Base-by-base conservation (phyloP, 2,888 invertebrate species). In the Cancer borealis region DNA sequence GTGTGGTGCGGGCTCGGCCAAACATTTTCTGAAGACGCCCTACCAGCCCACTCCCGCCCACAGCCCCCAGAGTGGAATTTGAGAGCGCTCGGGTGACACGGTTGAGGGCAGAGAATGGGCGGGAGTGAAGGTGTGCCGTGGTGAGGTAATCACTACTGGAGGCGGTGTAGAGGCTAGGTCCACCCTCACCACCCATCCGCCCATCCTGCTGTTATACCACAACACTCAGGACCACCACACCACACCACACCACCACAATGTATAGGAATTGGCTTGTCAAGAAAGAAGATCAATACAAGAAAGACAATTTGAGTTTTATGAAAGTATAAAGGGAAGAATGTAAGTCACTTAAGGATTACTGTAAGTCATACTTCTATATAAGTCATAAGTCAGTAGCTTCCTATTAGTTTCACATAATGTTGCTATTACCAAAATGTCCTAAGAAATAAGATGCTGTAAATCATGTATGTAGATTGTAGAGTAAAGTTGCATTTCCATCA, bases 11-110 rank as follows among this genome's bases (percentile, higher is more conserved):
- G 17, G 88, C 26, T 30, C 93, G n/a, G 49, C 93, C 49, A 84
- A 95, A 92, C 39, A 95, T 46, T 21, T 87, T 89, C 26, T 92
- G 94, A 8, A 95, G 88, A 17, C 92, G 89, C 21, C 66, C 79
- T 87, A 94, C 39, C 90, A 94, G 30, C n/a, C 93, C 90, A 14
- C 89, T 66, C 39, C 92, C 79, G n/a, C 49, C 91, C 30, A 89
- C 84, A 26, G 88, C 60, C 26, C 92, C 94, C 49, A 92, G 60
- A 87, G 92, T 92, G 60, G 94, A 93, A 79, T 92, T 92, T 39
- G 94, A 94, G 17, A 95, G 91, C 73, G 94, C 94, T n/a, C 95
- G 92, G 79, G 95, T 93, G 92, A 95, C 95, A 26, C 95, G 94
- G 92, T 93, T 94, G 84, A 94, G 94, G 66, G 94, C 93, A 47